Evolutionary conservation across 2,888 invertebrate species (phyloP).

Genomic region (Lymantria dispar): DNA sequence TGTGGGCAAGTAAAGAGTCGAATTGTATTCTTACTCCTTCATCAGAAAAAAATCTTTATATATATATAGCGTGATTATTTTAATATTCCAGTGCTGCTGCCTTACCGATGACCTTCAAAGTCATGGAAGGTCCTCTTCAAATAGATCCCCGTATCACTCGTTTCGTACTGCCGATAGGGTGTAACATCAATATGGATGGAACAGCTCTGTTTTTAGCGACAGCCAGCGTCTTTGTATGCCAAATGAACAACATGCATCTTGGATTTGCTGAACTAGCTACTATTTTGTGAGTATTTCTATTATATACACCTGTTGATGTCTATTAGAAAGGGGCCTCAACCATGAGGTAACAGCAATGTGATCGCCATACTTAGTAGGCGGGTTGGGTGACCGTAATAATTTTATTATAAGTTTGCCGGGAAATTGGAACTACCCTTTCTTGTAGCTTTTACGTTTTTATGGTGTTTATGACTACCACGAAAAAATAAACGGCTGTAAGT

Average conservation of each 20-base stretch:
- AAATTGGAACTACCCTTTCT: too few species aligned
- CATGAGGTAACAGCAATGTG: too few species aligned
- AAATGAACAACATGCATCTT: constrained; percentile 92
- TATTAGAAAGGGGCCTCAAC: too few species aligned
- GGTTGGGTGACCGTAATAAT: too few species aligned
- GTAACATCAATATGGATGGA: constrained; percentile 96
- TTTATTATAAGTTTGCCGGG: too few species aligned
- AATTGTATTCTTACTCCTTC: too few species aligned
- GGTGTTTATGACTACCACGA: too few species aligned
- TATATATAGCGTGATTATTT: constrained; percentile 1
- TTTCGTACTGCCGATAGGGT: constrained; percentile 95
- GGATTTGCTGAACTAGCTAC: constrained; percentile 93
- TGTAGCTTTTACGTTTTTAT: too few species aligned
- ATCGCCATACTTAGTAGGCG: too few species aligned
- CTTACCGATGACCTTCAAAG: constrained; percentile 92
- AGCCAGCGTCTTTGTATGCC: constrained; percentile 94
- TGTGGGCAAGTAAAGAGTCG: too few species aligned
- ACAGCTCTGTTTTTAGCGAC: constrained; percentile 94
- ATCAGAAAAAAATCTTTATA: background rate
- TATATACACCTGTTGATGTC: too few species aligned
- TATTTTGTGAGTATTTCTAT: constrained; percentile 86
- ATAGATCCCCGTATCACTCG: constrained; percentile 91
- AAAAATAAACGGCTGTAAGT: too few species aligned
- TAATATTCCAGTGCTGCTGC: constrained; percentile 88
- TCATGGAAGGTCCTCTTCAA: constrained; percentile 92